Evolutionary conservation across 2,797 vertebrate species (phyloP), one percentile per base, ranked within the genome.

Genomic region (Scarus forsteni): DNA sequence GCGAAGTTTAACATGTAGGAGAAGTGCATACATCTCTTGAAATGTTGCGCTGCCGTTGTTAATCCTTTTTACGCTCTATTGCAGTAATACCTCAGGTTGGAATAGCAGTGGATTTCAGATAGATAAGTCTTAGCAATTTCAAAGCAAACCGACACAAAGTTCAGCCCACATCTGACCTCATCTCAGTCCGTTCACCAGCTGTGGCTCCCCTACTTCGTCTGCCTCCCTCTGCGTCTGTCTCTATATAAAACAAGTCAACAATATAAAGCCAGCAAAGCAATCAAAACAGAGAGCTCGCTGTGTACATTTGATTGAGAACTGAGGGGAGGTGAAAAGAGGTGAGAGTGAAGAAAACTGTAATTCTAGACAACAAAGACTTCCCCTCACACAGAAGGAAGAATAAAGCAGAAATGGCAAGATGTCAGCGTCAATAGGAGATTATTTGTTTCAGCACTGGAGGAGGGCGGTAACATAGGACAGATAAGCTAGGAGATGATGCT

Each of bases 221-320:
- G 53, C 50, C 57, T 62, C 56, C 60, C 60, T 72, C 60, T 10
- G 61, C 15, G n/a, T 82, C 60, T 68, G 44, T 72, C 77, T 81
- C 70, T 73, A 13, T 70, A 85, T 73, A 70, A 85, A 77, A 64
- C 75, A 75, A 79, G 75, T 73, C 57, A 77, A 84, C 71, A 81
- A 81, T 60, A 64, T 51, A 60, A 79, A 71, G 66, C 57, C 75
- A 57, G 66, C 42, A 66, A 70, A 71, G 77, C 80, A 86, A 85
- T 86, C 79, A 87, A 79, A 89, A 83, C 72, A 80, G 70, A 75
- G 62, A 58, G 62, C 56, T 81, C 0, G 14, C 73, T 75, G 66
- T 75, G 69, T 75, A 68, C 60, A 60, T 89, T 71, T 80, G 80
- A 81, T 75, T 71, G 73, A 85, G 73, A 72, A 63, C 39, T 58